Evolutionary conservation across 2,888 invertebrate genomes (phyloP).

Genomic region (Caenorhabditis doughertyi): DNA sequence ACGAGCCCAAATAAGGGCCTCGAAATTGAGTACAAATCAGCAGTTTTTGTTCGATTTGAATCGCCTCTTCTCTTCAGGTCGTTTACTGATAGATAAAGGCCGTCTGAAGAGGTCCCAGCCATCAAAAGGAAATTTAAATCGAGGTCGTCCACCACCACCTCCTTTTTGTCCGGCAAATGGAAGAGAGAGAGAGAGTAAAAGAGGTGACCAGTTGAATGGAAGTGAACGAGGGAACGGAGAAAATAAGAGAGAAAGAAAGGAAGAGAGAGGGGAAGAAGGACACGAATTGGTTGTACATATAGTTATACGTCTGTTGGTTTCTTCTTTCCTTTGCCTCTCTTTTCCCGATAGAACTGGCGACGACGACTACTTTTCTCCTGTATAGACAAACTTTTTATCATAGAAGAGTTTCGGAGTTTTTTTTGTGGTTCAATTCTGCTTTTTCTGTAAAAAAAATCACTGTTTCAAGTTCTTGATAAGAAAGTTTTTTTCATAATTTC

Average conservation of each 20-base stretch:
- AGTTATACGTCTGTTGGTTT: constrained; percentile 18
- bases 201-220: constrained; percentile 17
- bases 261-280: background rate
- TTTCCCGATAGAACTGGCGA: no score
- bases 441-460: no score
- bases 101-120: constrained; percentile 6
- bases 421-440: no score
- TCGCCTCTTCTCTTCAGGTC: no score
- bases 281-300: constrained; percentile 6
- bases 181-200: no score
- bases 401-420: no score
- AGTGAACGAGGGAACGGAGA: constrained; percentile 1
- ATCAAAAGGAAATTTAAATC: constrained; percentile 3
- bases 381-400: no score
- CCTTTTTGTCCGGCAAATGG: no score
- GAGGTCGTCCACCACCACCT: constrained; percentile 13
- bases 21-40: no score
- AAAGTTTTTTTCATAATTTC: background rate
- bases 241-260: background rate
- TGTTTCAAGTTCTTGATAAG: no score
- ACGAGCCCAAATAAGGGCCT: no score
- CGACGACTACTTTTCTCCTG: no score
- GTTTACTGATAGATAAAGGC: background rate
- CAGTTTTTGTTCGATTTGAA: background rate
- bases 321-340: background rate